Base-by-base conservation (phyloP, 2,888 invertebrate species). In the Hofmannophila pseudospretella region DNA sequence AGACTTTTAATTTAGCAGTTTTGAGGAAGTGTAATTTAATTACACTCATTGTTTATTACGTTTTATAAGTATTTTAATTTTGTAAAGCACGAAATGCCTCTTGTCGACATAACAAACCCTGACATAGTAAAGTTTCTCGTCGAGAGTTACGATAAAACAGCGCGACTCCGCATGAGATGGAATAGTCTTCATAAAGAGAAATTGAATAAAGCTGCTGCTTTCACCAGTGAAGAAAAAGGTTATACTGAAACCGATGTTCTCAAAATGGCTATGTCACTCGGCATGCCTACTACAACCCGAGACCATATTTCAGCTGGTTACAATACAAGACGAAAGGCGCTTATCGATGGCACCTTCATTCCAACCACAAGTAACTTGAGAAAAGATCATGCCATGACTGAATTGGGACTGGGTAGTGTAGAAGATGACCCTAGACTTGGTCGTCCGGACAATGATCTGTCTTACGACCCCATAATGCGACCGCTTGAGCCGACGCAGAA, bases 111-210 rank as follows among this genome's bases (percentile, higher is more conserved):
- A 26, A 67, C 52, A 5, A 67, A 67, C 20, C 70, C 72, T 0
- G 62, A 55, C 14, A 25, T 61, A 0, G 69, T 71, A 34, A 67
- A 63, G 32, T 71, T 70, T 39, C 58, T 71, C 8, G 29, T 59
- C n/a, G 71, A 71, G 37, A 63, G 19, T 30, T 69, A 70, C 47
- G 69, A 71, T 2, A 73, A 65, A 40, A 65, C 65, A 28, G 47
- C 59, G 0, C 44, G 61, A 7, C 60, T 71, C 25, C 63, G 69
- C 2, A 53, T 69, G 58, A 62, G 55, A 62, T 73, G 72, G 72
- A 67, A 64, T 39, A 37, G 32, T 2, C 14, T 48, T 7, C 39
- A 68, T 33, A 44, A 38, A 14, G 52, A 60, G 0, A 58, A 58
- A 34, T 39, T 70, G 7, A 40, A 57, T 32, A 10, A 58, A 8